Evolutionary conservation across 2,888 invertebrate species (phyloP).

Genomic region (Laspeyria flexula): DNA sequence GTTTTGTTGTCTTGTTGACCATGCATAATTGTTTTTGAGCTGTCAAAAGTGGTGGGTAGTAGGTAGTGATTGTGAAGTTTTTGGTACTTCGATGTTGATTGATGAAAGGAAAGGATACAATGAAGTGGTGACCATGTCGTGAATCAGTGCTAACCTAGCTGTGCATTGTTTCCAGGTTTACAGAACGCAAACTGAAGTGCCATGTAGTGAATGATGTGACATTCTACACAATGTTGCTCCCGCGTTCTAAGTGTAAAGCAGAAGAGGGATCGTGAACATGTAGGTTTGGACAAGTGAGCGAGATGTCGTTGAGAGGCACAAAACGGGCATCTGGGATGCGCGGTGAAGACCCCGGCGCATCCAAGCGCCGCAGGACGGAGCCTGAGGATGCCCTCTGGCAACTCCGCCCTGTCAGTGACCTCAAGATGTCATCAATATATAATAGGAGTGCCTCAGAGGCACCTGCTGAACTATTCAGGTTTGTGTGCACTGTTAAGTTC

Average conservation of each 20-base stretch:
- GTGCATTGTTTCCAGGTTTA: slow-evolving; percentile 64
- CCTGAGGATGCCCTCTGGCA: slow-evolving; percentile 89
- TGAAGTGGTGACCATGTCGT: neutral
- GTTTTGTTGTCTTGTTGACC: slow-evolving; percentile 44
- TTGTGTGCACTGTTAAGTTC: slow-evolving; percentile 60
- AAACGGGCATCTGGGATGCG: slow-evolving; percentile 78
- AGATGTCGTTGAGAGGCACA: slow-evolving; percentile 83
- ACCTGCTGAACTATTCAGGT: slow-evolving; percentile 93
- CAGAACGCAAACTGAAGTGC: slow-evolving; percentile 70
- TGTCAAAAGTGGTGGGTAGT: slow-evolving; percentile 35
- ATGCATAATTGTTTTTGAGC: slow-evolving; percentile 18
- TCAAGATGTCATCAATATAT: slow-evolving; percentile 95
- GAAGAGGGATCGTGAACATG: slow-evolving; percentile 79
- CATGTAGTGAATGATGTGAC: slow-evolving; percentile 81
- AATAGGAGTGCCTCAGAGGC: slow-evolving; percentile 93
- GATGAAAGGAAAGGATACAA: neutral
- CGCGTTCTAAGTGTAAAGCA: slow-evolving; percentile 82
- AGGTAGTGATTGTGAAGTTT: neutral
- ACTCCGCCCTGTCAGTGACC: slow-evolving; percentile 93
- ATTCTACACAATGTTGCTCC: slow-evolving; percentile 81
- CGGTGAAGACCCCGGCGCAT: slow-evolving; percentile 74
- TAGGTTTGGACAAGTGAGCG: slow-evolving; percentile 71
- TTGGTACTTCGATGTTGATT: neutral
- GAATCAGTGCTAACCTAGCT: slow-evolving; percentile 1
- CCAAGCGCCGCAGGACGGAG: slow-evolving; percentile 78